Percentiles rank a stretch among this genome's conserved stretches.
Evolutionary conservation across 2,113 vertebrate genomes (phyloP).

Genomic region (Bambusicola thoracicus): DNA sequence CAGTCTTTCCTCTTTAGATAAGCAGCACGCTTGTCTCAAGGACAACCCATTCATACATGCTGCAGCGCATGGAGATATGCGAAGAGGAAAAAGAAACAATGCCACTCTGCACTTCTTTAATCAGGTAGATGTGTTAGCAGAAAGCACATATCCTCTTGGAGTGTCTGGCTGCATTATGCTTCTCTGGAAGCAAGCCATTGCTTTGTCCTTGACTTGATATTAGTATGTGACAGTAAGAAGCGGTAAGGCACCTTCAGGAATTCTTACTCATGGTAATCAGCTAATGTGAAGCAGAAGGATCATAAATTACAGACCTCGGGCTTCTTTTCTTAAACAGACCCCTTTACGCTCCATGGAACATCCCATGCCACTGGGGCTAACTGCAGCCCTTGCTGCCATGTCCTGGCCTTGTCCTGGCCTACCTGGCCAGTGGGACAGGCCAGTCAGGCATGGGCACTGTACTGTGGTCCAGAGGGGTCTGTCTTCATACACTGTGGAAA

Average conservation of each 20-base stretch:
- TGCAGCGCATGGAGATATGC: neutral
- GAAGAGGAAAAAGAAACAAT: conserved; percentile 54
- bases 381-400: neutral
- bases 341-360: neutral
- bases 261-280: neutral
- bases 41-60: conserved; percentile 36
- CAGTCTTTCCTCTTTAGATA: conserved; percentile 57
- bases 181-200: conserved; percentile 39
- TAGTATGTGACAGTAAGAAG: neutral
- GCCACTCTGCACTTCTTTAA: conserved; percentile 9
- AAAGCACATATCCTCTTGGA: conserved; percentile 6
- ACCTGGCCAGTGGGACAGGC: neutral
- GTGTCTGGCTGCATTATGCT: neutral
- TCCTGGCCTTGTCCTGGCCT: too few species aligned
- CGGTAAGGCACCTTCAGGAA: neutral
- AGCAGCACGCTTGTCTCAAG: conserved; percentile 43
- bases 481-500: neutral
- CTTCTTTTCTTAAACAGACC: neutral
- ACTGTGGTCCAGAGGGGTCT: rapidly evolving
- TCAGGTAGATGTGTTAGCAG: conserved; percentile 46
- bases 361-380: too few species aligned
- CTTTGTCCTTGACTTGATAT: conserved; percentile 18
- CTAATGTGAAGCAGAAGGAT: neutral
- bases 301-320: neutral
- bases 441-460: rapidly evolving